These are phyloP conservation scores for Amia ocellicauda DNA, from an alignment of 2,113 vertebrate species.

Conservation along the genomic window DNA sequence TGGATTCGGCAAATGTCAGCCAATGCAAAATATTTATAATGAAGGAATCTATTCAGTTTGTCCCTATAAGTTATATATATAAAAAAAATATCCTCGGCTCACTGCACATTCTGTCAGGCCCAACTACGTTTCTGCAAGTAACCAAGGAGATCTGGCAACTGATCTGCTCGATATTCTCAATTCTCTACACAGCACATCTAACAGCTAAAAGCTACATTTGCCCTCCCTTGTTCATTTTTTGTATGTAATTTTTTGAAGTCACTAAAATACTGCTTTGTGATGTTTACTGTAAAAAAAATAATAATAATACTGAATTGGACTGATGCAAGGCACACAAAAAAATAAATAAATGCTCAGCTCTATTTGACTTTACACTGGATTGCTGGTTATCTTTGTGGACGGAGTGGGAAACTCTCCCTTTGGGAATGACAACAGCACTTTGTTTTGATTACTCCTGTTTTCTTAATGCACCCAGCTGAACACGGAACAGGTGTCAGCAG, in stretches of 20 bases:
- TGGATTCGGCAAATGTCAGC: background rate
- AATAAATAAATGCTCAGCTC: no score
- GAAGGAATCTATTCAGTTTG: background rate
- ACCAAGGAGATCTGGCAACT: background rate
- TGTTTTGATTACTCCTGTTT: no score
- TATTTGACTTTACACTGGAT: no score
- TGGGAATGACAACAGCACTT: no score
- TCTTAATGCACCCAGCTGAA: no score
- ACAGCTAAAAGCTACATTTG: background rate
- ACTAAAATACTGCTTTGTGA: background rate
- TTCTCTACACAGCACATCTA: background rate
- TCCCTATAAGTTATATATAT: background rate
- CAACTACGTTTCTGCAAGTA: background rate
- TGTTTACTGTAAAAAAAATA: no score
- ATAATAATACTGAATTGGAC: no score
- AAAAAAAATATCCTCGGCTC: background rate
- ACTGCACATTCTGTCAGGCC: background rate
- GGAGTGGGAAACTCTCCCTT: no score
- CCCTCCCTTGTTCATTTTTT: background rate
- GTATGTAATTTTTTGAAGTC: background rate
- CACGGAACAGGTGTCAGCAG: no score
- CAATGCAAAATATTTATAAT: slow-evolving; percentile 24
- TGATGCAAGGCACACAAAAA: no score
- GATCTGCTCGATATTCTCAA: background rate
- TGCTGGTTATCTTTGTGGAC: no score